Evolutionary conservation across 1,140 invertebrate species (phyloP), one percentile per base, ranked within the genome.

Genomic region (Steinernema feltiae): DNA sequence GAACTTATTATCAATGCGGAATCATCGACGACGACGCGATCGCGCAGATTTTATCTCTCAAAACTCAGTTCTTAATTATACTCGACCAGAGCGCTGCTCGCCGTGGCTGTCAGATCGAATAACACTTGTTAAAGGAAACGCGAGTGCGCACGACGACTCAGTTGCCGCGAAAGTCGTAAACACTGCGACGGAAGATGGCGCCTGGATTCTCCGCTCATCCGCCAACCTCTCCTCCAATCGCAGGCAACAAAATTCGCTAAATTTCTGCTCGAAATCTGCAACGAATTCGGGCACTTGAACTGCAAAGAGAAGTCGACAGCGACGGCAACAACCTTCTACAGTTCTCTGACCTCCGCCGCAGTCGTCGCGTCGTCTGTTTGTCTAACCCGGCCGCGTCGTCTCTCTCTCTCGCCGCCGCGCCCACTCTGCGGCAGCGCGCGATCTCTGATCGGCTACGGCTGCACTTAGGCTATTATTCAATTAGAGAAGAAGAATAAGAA

Each of bases 51-150:
- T 27, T 53, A 70, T 76, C 30, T 29, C 18, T 76, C 75, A 27
- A 73, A 74, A 74, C 69, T 74, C 72, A 76, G 73, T 74, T 76
- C 72, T 48, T 30, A 76, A 31, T 76, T 32, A 53, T 74, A 32
- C 73, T 32, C 70, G 27, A 32, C 17, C 29, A 3, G 29, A 15
- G 31, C 27, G 30, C n/a, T 32, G 18, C 30, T 35, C 53, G 31
- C 76, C n/a, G 41, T 76, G 72, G 27, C 74, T 76, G 74, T 29
- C 74, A 76, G 74, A 75, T 76, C 69, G 74, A 74, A 48, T 63
- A 30, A 35, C 21, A 75, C 74, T 76, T 35, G 24, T 74, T 48
- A 70, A 75, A 35, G 73, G 24, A 70, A 69, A 69, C 53, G 32
- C 35, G 74, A 70, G 35, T 46, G 74, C 30, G 70, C 29, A 21